Percentiles rank a stretch among this genome's conserved stretches.
These are phyloP conservation scores for Cryptomyrus ogoouensis DNA, from an alignment of 2,113 vertebrate genomes.

Conservation along the genomic window DNA sequence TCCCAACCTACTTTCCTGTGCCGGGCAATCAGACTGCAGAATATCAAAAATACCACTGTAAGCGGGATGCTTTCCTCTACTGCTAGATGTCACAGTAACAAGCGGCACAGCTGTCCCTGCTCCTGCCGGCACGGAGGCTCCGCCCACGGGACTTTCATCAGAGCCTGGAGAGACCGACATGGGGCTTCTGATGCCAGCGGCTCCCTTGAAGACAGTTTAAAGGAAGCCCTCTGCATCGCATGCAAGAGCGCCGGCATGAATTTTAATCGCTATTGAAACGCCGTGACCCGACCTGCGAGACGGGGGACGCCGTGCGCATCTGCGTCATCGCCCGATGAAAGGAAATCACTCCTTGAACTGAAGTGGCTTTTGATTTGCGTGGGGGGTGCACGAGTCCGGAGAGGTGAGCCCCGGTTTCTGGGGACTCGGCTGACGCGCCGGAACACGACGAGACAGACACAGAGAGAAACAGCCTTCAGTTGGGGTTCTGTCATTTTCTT, in stretches of 20 bases:
- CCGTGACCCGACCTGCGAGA: not conserved
- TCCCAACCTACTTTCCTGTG: not conserved
- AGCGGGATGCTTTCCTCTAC: not conserved
- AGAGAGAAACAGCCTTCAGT: not conserved
- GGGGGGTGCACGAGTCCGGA: not conserved
- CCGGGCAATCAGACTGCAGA: not conserved
- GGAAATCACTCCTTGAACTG: not conserved
- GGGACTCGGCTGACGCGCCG: not conserved
- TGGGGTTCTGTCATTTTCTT: too few relatives aligned
- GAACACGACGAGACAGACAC: not conserved
- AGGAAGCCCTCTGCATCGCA: not conserved
- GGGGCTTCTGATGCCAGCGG: not conserved
- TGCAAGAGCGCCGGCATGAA: not conserved
- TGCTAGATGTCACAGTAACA: not conserved
- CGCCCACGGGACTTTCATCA: not conserved
- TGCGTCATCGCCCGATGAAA: not conserved
- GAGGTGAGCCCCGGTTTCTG: not conserved
- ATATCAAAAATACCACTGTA: not conserved
- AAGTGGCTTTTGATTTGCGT: not conserved
- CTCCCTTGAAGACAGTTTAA: slow-evolving; percentile 4
- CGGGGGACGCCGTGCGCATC: not conserved
- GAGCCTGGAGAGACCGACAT: not conserved
- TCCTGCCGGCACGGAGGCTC: not conserved
- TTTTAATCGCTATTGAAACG: not conserved
- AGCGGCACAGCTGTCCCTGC: not conserved